phyloP scores from a whole-genome alignment of 1,140 invertebrate genomes.

The Solen grandis region DNA sequence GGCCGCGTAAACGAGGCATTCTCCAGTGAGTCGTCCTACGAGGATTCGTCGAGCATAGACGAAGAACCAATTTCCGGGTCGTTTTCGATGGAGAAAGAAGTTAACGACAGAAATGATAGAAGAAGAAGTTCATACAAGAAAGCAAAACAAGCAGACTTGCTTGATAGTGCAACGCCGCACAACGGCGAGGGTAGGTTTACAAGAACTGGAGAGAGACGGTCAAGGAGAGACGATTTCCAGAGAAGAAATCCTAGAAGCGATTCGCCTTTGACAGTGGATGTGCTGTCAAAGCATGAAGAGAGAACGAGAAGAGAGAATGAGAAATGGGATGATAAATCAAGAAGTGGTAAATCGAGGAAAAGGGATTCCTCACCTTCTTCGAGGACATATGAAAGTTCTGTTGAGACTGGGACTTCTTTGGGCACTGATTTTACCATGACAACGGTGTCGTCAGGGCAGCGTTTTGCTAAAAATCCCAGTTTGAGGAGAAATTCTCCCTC shows the following conservation, averaged over 20 bases:
- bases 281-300: slow-evolving; percentile 41
- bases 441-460: slow-evolving; percentile 4
- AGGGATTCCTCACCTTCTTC: slow-evolving; percentile 30
- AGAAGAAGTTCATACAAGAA: slow-evolving; percentile 34
- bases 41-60: slow-evolving; percentile 47
- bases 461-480: slow-evolving; percentile 50
- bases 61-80: slow-evolving; percentile 10
- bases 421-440: slow-evolving; percentile 42
- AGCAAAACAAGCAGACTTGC: slow-evolving; percentile 10
- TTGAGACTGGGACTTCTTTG: slow-evolving; percentile 15
- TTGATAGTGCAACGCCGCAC: neutral
- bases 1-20: slow-evolving; percentile 33
- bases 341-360: slow-evolving; percentile 18
- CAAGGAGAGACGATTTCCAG: slow-evolving; percentile 29
- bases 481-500: slow-evolving; percentile 45
- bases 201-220: slow-evolving; percentile 11
- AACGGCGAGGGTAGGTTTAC: slow-evolving; percentile 19
- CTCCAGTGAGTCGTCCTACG: slow-evolving; percentile 41
- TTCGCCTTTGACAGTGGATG: slow-evolving; percentile 46
- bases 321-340: slow-evolving; percentile 25
- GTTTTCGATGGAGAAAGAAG: slow-evolving; percentile 40
- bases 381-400: slow-evolving; percentile 53
- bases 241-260: slow-evolving; percentile 49
- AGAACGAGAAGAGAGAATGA: slow-evolving; percentile 18
- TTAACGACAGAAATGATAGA: neutral